A percentile compares a stretch with the other conserved stretches of the same genome.
These are phyloP conservation scores for Platycnemis pennipes DNA, from an alignment of 2,888 invertebrate genomes.

Conservation along the genomic window DNA sequence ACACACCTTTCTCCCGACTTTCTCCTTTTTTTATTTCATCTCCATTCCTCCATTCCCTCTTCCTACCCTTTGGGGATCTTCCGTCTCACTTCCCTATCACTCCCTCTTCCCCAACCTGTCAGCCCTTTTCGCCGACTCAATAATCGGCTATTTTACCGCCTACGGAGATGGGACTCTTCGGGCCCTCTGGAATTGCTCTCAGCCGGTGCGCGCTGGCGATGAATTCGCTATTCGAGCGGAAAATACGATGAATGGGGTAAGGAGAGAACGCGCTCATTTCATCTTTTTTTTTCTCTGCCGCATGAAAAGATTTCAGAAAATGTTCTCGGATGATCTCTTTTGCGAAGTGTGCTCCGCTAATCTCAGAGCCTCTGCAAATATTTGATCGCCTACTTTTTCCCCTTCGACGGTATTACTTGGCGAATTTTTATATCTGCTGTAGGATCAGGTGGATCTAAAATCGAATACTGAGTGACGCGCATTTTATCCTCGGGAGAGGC, in stretches of 20 bases:
- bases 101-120: conserved; percentile 53
- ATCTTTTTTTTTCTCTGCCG: background rate
- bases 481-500: too few species aligned
- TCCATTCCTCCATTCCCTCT: background rate
- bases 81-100: conserved; percentile 51
- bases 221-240: background rate
- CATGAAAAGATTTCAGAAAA: background rate
- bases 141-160: conserved; percentile 57
- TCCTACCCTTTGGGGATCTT: conserved; percentile 33
- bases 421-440: background rate
- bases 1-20: background rate
- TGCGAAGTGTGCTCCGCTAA: background rate
- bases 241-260: background rate
- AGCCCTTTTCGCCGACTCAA: conserved; percentile 57
- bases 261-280: background rate
- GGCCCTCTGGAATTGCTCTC: background rate
- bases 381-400: background rate
- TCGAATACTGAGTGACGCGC: too few species aligned
- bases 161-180: conserved; percentile 40
- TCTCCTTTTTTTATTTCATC: background rate
- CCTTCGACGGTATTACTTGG: background rate
- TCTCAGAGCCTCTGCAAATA: background rate
- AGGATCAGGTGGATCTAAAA: background rate
- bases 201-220: background rate
- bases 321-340: background rate